Evolutionary conservation across 2,797 vertebrate genomes (phyloP).

Genomic region (Aphelocoma californica): DNA sequence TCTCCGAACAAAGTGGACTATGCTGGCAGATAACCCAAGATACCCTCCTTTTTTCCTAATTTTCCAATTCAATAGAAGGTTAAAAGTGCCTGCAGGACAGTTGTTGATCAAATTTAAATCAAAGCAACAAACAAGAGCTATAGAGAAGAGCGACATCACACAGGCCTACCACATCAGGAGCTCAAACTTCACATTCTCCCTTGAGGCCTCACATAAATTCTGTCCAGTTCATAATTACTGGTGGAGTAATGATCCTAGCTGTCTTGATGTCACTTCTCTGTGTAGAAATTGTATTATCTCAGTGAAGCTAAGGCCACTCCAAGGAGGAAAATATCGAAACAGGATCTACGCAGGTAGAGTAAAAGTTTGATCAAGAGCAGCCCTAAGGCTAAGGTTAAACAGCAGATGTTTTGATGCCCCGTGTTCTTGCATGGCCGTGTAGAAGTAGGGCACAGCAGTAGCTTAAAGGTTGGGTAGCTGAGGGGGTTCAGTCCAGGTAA

Average conservation of each 20-base stretch:
- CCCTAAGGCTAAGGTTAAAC: background rate
- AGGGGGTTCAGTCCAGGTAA: background rate
- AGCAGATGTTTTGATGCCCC: background rate
- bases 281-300: background rate
- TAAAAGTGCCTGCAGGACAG: conserved; percentile 8
- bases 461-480: background rate
- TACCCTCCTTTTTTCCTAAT: background rate
- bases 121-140: background rate
- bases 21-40: background rate
- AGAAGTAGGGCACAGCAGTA: background rate
- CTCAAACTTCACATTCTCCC: background rate
- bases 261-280: background rate
- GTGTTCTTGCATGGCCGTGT: accelerated
- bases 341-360: background rate
- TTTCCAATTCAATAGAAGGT: conserved; percentile 8
- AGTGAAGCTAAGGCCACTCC: background rate
- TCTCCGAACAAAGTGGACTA: background rate
- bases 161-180: background rate
- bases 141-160: background rate
- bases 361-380: background rate
- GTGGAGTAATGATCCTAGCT: background rate
- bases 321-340: background rate
- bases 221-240: background rate
- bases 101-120: conserved; percentile 42
- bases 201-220: conserved; percentile 12